Evolutionary conservation across 2,797 vertebrate genomes (phyloP), one percentile per base, ranked within the genome.

Genomic region (Sebastes baramenuke): DNA sequence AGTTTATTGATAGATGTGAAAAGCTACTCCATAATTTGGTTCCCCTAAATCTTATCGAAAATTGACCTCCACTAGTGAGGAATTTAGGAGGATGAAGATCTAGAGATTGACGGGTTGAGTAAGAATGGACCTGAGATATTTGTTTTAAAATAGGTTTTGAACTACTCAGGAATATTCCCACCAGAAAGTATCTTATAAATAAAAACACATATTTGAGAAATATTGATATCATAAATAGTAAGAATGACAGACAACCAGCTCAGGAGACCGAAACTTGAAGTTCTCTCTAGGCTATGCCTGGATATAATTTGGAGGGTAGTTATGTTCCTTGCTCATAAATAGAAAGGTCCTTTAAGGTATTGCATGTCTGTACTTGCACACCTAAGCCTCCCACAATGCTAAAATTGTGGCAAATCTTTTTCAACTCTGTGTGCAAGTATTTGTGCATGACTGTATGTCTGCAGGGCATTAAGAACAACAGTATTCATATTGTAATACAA

Each of bases 321-420:
- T 74, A 22, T 80, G 64, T 75, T 42, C 18, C 38, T 66, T 59
- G 24, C 54, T 69, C 52, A 22, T 64, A 20, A 85, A 55, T 80
- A 24, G 42, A 58, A 20, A 42, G 77, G 70, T 67, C 10, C 34
- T 56, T 22, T 72, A 24, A 65, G 69, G 60, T 36, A 6, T 67
- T 56, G 42, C 82, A 32, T 36, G 87, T 68, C 65, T 73, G 20
- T 18, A 55, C 82, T 62, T 71, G 82, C 61, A 80, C 11, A 18
- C 32, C 3, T 12, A 1, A 77, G 59, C 30, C 38, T 46, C 55
- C 27, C 59, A 34, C 67, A 36, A 36, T 62, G 5, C 32, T 25
- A 25, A 9, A 65, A 62, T 20, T 20, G 16, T 46, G 27, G n/a
- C 5, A 36, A 14, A 38, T 38, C 1, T 38, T 38, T 38, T 38